A percentile compares a stretch with the other conserved stretches of the same genome.
Evolutionary conservation across 1,140 invertebrate species (phyloP).

Genomic region (Linepithema humile): DNA sequence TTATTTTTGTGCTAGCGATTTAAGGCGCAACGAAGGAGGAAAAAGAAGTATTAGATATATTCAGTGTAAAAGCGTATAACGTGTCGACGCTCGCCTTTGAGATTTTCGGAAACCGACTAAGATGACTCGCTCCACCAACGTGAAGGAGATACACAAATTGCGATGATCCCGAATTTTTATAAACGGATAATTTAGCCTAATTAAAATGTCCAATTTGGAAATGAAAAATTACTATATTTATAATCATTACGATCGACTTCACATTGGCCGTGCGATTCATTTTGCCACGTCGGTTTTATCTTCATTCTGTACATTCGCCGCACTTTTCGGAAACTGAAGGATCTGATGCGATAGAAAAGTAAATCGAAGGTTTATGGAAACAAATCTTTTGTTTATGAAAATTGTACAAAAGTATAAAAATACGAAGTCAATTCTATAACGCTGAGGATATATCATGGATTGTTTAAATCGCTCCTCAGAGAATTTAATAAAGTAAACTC

Average conservation of each 20-base stretch:
- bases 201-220: background rate
- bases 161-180: conserved; percentile 27
- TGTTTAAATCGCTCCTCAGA: background rate
- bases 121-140: background rate
- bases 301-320: background rate
- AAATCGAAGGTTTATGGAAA: background rate
- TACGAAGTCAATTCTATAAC: background rate
- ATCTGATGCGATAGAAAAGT: background rate
- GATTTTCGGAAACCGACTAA: conserved; percentile 14
- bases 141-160: background rate
- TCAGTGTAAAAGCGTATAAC: background rate
- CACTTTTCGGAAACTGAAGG: background rate
- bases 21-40: conserved; percentile 50
- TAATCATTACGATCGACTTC: background rate
- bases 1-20: conserved; percentile 59
- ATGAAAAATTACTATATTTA: background rate
- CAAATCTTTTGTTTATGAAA: background rate
- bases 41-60: conserved; percentile 32
- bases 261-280: background rate
- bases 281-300: conserved; percentile 4
- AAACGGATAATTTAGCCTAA: conserved; percentile 11
- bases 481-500: background rate
- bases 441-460: background rate
- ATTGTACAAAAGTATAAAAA: background rate
- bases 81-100: conserved; percentile 12